Conservation (phyloP, 2,888 invertebrate genomes). For the Cremastobaeus sp. region DNA sequence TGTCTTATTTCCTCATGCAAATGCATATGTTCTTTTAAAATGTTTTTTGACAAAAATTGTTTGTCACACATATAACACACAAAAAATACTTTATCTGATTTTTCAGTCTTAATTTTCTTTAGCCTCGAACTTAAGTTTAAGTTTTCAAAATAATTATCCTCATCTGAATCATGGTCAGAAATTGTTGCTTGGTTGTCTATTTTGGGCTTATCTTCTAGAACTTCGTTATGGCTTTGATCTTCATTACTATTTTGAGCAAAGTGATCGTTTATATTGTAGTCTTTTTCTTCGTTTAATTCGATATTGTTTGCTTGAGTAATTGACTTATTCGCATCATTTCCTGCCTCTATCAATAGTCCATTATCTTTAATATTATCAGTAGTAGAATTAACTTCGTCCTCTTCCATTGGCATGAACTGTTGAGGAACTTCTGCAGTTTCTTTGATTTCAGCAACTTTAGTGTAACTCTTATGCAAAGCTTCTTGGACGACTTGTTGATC, state of each 20-base stretch:
- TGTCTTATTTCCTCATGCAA: conserved; percentile 75
- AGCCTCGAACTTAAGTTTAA: conserved; percentile 74
- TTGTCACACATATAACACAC: conserved; percentile 75
- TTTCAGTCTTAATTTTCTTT: conserved; percentile 68
- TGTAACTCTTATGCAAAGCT: conserved; percentile 30
- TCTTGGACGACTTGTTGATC: conserved; percentile 26
- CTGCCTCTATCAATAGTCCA: conserved; percentile 2
- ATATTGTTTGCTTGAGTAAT: background rate
- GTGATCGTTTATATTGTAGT: no score
- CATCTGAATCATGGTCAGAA: conserved; percentile 67
- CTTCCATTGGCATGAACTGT: conserved; percentile 46
- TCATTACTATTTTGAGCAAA: no score
- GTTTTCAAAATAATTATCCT: conserved; percentile 76
- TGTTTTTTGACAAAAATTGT: conserved; percentile 73
- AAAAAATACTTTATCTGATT: conserved; percentile 71
- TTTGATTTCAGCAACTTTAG: conserved; percentile 32
- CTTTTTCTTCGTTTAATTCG: background rate
- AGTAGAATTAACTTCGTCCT: conserved; percentile 1
- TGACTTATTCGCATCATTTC: conserved; percentile 1
- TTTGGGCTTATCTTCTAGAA: conserved; percentile 67
- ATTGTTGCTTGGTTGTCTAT: conserved; percentile 32
- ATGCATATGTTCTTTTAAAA: conserved; percentile 76
- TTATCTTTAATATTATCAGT: conserved; percentile 9
- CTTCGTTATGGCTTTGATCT: conserved; percentile 50
- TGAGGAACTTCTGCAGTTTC: conserved; percentile 25